Percentiles rank a stretch among this genome's conserved stretches.
phyloP scores from a whole-genome alignment of 2,797 vertebrate genomes.

The Percopsis omiscomaycus region DNA sequence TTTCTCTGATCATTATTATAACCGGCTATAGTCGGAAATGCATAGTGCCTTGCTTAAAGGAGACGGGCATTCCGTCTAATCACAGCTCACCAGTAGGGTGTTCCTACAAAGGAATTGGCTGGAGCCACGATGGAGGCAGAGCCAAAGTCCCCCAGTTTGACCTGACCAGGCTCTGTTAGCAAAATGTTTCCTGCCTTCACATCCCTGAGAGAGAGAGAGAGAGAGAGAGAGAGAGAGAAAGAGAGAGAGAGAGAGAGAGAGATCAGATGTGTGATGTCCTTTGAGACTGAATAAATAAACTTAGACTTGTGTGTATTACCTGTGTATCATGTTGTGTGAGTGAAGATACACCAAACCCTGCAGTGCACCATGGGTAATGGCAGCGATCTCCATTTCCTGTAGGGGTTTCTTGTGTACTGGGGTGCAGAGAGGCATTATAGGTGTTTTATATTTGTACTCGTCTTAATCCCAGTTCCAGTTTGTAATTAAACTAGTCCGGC shows the following conservation, averaged over 20 bases:
- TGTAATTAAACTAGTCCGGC: no score
- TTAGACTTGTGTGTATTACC: constrained; percentile 66
- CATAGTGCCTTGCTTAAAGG: no score
- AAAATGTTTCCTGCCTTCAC: constrained; percentile 96
- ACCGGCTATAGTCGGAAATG: no score
- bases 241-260: constrained; percentile 17
- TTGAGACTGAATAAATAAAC: neutral
- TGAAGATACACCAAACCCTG: constrained; percentile 92
- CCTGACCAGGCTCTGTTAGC: constrained; percentile 90
- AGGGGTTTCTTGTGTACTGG: constrained; percentile 93
- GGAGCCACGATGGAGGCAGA: constrained; percentile 90
- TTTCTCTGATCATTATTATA: no score
- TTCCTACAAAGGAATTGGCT: constrained; percentile 94
- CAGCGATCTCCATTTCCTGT: constrained; percentile 93
- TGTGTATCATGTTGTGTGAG: constrained; percentile 96
- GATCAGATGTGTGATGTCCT: constrained; percentile 20
- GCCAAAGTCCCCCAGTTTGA: constrained; percentile 93
- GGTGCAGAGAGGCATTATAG: constrained; percentile 20
- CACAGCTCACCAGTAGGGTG: constrained; percentile 87
- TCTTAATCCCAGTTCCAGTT: constrained; percentile 4
- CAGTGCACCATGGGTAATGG: constrained; percentile 90
- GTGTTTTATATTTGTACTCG: constrained; percentile 1
- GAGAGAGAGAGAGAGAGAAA: constrained; percentile 24
- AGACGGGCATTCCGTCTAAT: neutral
- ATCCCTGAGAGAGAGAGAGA: constrained; percentile 72